Conservation (phyloP, 2,113 vertebrate species). For the Formicarius rufipectus region DNA sequence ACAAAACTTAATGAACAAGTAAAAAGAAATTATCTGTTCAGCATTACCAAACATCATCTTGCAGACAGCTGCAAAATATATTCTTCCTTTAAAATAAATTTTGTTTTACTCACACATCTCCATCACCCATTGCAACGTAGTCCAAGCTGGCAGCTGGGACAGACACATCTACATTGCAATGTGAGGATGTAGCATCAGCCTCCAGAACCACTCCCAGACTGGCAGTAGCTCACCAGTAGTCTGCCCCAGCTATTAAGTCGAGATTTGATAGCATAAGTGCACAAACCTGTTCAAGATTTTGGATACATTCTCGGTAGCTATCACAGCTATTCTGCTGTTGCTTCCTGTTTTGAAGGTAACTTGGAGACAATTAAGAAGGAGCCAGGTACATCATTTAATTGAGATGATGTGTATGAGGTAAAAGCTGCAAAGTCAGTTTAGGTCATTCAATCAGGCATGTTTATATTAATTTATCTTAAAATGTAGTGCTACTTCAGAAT, state of each 20-base stretch:
- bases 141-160: not conserved
- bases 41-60: not conserved
- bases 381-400: not conserved
- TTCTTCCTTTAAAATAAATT: not conserved
- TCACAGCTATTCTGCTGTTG: not conserved
- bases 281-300: not conserved
- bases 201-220: not conserved
- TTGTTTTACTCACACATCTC: not conserved
- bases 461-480: not conserved
- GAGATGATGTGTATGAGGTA: not conserved
- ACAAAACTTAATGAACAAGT: not conserved
- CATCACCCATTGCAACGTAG: accelerated
- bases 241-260: not conserved
- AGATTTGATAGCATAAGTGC: not conserved
- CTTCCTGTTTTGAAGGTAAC: not conserved
- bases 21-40: not conserved
- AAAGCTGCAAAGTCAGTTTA: not conserved
- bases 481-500: not conserved
- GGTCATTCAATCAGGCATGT: not conserved
- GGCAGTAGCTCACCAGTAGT: not conserved
- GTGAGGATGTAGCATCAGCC: not conserved
- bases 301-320: not conserved
- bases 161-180: accelerated
- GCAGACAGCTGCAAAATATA: not conserved
- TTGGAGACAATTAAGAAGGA: not conserved